Percentiles rank a stretch among this genome's conserved stretches.
phyloP scores from a whole-genome alignment of 2,113 vertebrate genomes.

The Anas platyrhynchos region DNA sequence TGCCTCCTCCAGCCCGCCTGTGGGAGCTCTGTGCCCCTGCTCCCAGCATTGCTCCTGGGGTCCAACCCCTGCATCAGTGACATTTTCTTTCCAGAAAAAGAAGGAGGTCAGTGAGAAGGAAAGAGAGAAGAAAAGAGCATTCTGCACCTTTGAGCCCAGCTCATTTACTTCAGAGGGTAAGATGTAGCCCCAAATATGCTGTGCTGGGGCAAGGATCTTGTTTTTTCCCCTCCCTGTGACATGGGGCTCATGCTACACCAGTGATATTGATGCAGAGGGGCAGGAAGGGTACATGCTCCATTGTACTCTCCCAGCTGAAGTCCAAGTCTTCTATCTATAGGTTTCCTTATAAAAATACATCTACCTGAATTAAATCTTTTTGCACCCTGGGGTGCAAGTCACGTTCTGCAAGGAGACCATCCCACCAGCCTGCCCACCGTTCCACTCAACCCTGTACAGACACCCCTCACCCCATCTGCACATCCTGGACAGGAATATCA shows the following conservation, averaged over 20 bases:
- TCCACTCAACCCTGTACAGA: neutral
- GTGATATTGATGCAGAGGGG: neutral
- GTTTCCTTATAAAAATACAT: neutral
- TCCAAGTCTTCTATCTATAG: neutral
- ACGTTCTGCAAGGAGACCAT: neutral
- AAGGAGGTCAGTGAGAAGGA: neutral
- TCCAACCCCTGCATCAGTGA: accelerated
- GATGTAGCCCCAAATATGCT: neutral
- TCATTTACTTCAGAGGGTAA: neutral
- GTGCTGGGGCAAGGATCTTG: accelerated
- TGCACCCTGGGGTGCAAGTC: neutral
- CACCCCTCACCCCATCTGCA: neutral
- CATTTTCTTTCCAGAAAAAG: neutral
- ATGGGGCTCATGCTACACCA: neutral
- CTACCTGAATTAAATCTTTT: neutral
- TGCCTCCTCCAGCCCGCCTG: neutral
- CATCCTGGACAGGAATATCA: neutral
- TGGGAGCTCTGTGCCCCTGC: neutral
- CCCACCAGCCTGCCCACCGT: neutral
- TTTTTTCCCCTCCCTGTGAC: neutral
- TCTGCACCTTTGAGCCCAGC: neutral
- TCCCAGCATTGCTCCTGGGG: neutral
- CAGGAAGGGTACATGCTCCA: neutral
- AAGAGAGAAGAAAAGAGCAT: neutral
- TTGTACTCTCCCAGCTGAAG: neutral